Evolutionary conservation across 2,113 vertebrate species (phyloP).

Genomic region (Mobula birostris): DNA sequence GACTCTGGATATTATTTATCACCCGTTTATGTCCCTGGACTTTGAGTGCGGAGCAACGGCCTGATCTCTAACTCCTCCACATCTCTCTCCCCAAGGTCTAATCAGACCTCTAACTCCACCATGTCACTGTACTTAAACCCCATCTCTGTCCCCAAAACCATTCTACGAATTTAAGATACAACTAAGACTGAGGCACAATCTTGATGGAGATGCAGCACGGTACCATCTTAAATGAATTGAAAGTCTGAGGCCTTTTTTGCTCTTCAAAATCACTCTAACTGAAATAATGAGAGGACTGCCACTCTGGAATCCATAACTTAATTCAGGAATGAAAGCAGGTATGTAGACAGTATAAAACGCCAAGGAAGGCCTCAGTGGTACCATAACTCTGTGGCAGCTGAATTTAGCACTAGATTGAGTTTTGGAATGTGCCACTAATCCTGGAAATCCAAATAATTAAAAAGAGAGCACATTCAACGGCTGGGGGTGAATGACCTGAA

Average conservation of each 20-base stretch:
- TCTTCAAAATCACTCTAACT: not conserved
- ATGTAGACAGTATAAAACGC: not conserved
- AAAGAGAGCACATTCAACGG: not conserved
- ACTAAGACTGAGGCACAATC: no score
- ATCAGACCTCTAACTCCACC: no score
- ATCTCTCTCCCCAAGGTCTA: no score
- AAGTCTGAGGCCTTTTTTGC: not conserved
- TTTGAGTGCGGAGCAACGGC: no score
- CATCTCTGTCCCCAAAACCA: no score
- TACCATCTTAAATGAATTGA: not conserved
- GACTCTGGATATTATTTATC: no score
- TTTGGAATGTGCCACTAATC: not conserved
- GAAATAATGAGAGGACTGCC: not conserved
- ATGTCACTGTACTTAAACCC: no score
- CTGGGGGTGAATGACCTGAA: not conserved
- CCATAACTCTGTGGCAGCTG: not conserved
- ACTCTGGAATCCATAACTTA: not conserved
- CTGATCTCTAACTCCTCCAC: no score
- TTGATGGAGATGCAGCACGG: no score
- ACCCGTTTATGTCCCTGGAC: no score
- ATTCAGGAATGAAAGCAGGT: not conserved
- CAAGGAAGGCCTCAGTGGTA: not conserved
- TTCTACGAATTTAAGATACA: no score
- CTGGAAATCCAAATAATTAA: not conserved
- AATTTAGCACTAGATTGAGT: not conserved